Evolutionary conservation across 2,888 invertebrate species (phyloP).

Genomic region (Orchesellides sinensis): DNA sequence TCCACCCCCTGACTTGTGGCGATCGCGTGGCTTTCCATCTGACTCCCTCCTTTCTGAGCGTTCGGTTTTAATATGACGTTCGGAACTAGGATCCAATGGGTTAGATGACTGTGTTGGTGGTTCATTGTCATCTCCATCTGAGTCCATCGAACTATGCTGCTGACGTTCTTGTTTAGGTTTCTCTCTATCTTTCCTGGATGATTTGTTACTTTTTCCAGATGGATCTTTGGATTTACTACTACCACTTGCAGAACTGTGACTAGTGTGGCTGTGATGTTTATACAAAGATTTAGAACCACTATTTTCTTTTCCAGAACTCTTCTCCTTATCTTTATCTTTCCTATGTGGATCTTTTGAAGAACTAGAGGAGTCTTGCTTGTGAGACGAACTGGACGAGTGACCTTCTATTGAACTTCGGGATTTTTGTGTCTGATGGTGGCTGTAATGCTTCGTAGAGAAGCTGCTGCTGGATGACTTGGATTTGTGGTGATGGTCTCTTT

Average conservation of each 20-base stretch:
- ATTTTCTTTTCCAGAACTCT: conserved; percentile 64
- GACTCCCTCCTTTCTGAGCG: conserved; percentile 75
- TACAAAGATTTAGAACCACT: conserved; percentile 40
- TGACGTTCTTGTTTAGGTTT: conserved; percentile 67
- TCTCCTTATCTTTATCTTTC: conserved; percentile 72
- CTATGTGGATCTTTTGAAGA: conserved; percentile 26
- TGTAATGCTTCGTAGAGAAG: conserved; percentile 57
- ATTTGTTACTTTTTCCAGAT: conserved; percentile 50
- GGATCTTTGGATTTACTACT: conserved; percentile 47
- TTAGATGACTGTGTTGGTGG: conserved; percentile 11
- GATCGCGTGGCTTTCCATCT: conserved; percentile 70
- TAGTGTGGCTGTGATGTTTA: conserved; percentile 49
- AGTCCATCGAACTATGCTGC: conserved; percentile 70
- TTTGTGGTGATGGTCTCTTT: conserved; percentile 73
- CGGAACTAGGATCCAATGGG: conserved; percentile 75
- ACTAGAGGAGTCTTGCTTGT: conserved; percentile 63
- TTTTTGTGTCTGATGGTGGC: conserved; percentile 73
- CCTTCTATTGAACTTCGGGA: conserved; percentile 68
- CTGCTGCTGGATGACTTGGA: conserved; percentile 61
- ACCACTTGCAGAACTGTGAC: conserved; percentile 44
- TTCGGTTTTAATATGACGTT: conserved; percentile 75
- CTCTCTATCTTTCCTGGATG: conserved; percentile 51
- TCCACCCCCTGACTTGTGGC: conserved; percentile 72
- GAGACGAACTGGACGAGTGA: conserved; percentile 65
- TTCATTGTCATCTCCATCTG: conserved; percentile 71